Base-by-base conservation (phyloP, 2,797 vertebrate genomes). In the Xerus rutilus region DNA sequence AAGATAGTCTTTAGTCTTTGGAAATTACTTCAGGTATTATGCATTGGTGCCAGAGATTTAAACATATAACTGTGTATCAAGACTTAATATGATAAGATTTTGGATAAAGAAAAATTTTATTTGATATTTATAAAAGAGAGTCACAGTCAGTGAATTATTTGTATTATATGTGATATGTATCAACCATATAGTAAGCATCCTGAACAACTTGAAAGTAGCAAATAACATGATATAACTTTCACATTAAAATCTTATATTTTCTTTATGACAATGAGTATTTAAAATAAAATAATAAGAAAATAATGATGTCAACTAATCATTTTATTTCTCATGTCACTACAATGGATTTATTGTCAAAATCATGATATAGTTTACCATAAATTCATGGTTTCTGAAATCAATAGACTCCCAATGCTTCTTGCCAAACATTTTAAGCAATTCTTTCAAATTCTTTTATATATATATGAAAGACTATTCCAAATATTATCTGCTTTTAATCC, bases 201-300 rank as follows among this genome's bases (percentile, higher is more conserved):
- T 21, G 13, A 18, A 85, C 95, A 94, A 87, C 47, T n/a, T 89
- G 20, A 93, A 94, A 94, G 23, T 73, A 82, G n/a, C 67, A 87
- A 54, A 18, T 57, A 18, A 17, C 23, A 32, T 39, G 5, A 78
- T n/a, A 52, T 49, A 10, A 20, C 7, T 94, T 65, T 25, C 78
- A 5, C 2, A 89, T 1, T 45, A 93, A 81, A 86, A 93, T 9
- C 28, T 83, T 65, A 82, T 23, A 74, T 77, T 90, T 93, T 32
- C 1, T 43, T 90, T 89, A 35, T 69, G 12, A 35, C 7, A 76
- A 54, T 62, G 49, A 30, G 7, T 49, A 77, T 62, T 54, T 73
- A 90, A 89, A 57, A 83, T 70, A 15, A 78, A 82, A 83, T 69
- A 91, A 39, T 73, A 17, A 90, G 13, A 74, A 30, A 79, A 59